Evolutionary conservation across 2,797 vertebrate genomes (phyloP).

Genomic region (Falco columbarius): DNA sequence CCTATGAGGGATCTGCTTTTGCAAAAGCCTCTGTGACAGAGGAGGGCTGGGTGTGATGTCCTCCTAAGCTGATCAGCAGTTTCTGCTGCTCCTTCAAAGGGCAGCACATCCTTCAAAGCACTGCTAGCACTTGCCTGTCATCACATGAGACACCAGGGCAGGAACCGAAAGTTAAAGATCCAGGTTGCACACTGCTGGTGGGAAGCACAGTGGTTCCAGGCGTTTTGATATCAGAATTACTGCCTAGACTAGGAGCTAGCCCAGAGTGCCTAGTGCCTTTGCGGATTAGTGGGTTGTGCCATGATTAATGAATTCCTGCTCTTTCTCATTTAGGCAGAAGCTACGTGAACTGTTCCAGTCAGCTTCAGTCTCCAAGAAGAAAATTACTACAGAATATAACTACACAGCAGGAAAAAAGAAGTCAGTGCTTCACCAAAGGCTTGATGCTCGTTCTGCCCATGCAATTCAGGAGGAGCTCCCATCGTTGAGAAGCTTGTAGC

Average conservation of each 20-base stretch:
- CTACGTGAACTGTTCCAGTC: not conserved
- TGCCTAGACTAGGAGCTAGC: not conserved
- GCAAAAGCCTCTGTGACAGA: not conserved
- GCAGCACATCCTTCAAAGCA: not conserved
- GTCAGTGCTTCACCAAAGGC: not conserved
- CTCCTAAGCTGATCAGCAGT: not conserved
- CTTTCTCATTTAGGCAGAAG: constrained; percentile 29
- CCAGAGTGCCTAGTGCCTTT: not conserved
- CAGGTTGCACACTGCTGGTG: not conserved
- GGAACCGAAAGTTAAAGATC: constrained; percentile 21
- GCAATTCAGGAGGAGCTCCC: not conserved
- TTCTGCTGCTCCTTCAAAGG: constrained; percentile 3
- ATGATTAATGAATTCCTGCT: constrained; percentile 26
- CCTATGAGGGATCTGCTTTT: not conserved
- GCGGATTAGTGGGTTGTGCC: not conserved
- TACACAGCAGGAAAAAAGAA: not conserved
- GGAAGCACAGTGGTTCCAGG: not conserved
- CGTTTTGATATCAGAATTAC: not conserved
- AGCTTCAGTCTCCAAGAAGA: constrained; percentile 6
- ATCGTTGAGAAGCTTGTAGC: not conserved
- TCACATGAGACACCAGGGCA: constrained; percentile 14
- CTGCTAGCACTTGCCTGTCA: not conserved
- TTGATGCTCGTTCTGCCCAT: not conserved
- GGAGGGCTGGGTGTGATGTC: not conserved
- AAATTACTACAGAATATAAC: not conserved